Conservation (phyloP, 2,797 vertebrate genomes). For the Pelochelys cantorii region DNA sequence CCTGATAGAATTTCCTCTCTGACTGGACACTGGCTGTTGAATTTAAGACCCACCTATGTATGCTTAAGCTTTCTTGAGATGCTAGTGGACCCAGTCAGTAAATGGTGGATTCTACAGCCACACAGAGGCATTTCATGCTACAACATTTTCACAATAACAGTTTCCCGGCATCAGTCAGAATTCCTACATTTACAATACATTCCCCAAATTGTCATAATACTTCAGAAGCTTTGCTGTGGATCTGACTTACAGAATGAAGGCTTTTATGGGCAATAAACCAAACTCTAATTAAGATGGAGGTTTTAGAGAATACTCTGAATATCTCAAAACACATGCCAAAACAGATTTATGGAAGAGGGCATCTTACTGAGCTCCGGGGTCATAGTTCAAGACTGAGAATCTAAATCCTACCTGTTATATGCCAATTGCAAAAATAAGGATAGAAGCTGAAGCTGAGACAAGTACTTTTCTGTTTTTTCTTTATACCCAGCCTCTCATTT, state of each 20-base stretch:
- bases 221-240: not conserved
- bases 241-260: not conserved
- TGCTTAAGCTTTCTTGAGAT: too few species aligned
- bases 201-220: not conserved
- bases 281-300: not conserved
- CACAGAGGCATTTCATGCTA: not conserved
- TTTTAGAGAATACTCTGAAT: not conserved
- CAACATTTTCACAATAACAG: not conserved
- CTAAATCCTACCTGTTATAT: fast-evolving
- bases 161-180: not conserved
- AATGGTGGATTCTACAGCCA: not conserved
- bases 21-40: not conserved
- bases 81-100: not conserved
- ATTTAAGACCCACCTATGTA: not conserved
- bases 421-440: not conserved
- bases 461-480: too few species aligned
- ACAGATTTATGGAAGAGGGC: not conserved
- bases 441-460: not conserved
- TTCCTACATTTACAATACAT: not conserved
- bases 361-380: not conserved
- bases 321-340: fast-evolving
- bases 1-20: not conserved
- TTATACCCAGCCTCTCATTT: too few species aligned
- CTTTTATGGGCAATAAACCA: not conserved
- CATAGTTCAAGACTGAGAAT: not conserved